phyloP scores from a whole-genome alignment of 1,140 invertebrate species.

The Drosophila ohnishii region DNA sequence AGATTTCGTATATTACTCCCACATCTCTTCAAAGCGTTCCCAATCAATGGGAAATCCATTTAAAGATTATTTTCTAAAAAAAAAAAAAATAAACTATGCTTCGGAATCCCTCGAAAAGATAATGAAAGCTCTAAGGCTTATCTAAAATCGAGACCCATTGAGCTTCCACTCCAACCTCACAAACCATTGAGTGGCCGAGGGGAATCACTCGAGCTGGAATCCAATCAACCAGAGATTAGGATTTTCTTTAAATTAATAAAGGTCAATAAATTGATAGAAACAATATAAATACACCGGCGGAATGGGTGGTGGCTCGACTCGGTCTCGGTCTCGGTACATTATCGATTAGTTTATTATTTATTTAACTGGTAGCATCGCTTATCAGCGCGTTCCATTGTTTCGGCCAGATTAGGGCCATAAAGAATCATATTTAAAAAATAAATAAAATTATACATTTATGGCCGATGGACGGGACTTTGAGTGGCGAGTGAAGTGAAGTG shows the following conservation, averaged over 20 bases:
- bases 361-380: constrained; percentile 69
- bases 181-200: neutral
- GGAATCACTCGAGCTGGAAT: constrained; percentile 18
- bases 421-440: constrained; percentile 38
- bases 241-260: constrained; percentile 39
- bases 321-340: constrained; percentile 22
- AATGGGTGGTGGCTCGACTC: constrained; percentile 4
- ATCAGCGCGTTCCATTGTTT: constrained; percentile 47
- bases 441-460: constrained; percentile 47
- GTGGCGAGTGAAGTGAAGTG: constrained; percentile 11
- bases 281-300: constrained; percentile 15
- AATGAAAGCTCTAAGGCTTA: constrained; percentile 19
- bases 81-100: neutral
- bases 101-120: constrained; percentile 6
- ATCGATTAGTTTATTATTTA: constrained; percentile 69
- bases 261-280: constrained; percentile 42
- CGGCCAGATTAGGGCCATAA: constrained; percentile 50
- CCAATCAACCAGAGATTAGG: constrained; percentile 1
- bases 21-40: constrained; percentile 84
- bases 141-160: constrained; percentile 1
- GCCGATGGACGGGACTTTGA: neutral
- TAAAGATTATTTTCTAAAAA: neutral
- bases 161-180: constrained; percentile 29
- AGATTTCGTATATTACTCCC: neutral
- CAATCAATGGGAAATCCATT: constrained; percentile 77